These are phyloP conservation scores for Crenuchus spilurus DNA, from an alignment of 2,797 vertebrate species.

Conservation along the genomic window DNA sequence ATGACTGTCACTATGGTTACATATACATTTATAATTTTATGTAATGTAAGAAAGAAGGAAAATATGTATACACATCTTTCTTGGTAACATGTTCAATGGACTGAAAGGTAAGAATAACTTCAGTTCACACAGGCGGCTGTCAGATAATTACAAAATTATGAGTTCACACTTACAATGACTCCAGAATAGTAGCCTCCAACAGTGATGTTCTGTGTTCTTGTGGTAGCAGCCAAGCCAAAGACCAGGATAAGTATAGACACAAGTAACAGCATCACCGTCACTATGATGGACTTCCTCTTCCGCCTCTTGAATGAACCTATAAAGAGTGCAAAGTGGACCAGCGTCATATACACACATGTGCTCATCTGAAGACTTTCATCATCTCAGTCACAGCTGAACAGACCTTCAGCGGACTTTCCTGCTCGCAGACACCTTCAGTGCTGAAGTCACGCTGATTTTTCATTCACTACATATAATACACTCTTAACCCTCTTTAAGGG, in stretches of 20 bases:
- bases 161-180: conserved; percentile 90
- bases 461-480: no score
- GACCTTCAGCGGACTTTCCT: no score
- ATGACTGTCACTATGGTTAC: not conserved
- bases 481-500: no score
- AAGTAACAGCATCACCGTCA: conserved; percentile 91
- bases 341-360: not conserved
- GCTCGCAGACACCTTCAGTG: no score
- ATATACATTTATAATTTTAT: not conserved
- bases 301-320: conserved; percentile 94
- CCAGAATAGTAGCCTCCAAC: conserved; percentile 98
- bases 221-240: conserved; percentile 94
- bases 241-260: conserved; percentile 95
- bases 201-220: conserved; percentile 97
- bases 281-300: conserved; percentile 95
- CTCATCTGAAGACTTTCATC: not conserved
- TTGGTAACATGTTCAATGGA: not conserved
- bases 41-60: not conserved
- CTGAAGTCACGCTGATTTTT: no score
- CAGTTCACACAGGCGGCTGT: not conserved
- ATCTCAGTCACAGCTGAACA: no score
- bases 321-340: conserved; percentile 19
- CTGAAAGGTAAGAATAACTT: not conserved
- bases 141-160: not conserved
- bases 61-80: not conserved